Base-by-base conservation (phyloP, 1,140 invertebrate species). In the Drosophila sulfurigaster region DNA sequence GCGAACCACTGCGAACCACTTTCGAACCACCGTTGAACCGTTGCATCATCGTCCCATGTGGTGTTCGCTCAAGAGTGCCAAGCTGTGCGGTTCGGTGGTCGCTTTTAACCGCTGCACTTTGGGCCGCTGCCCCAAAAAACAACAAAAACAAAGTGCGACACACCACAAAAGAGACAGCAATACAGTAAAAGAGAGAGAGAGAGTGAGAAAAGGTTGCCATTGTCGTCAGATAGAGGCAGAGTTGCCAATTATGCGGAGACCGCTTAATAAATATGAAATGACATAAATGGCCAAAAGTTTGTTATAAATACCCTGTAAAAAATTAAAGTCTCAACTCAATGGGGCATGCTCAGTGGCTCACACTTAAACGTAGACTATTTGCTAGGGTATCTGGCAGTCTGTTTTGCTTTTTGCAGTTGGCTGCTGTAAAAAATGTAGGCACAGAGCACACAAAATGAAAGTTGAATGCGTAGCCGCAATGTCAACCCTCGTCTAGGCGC, bases 251-350 rank as follows among this genome's bases (percentile, higher is more conserved):
- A 87, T 87, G 83, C 83, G 77, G 68, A 74, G 77, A 78, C 69
- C 77, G 83, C 80, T 72, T 75, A 88, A 82, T 88, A 88, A 87
- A 87, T 87, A 88, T 78, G 76, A 88, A 88, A 88, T 79, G 83
- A 88, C 82, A 88, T 88, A 88, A 87, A 87, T 82, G 72, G 79
- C 79, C 82, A 59, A 69, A 52, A 68, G 35, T 63, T 70, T 56
- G 32, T 57, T 57, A 58, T 54, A 25, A 41, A 57, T 38, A 41
- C 52, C 62, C 51, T 45, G 16, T 15, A 51, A 5, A 25, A 25
- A 25, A 25, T 25, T 25, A 15, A 5, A 8, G 10, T 20, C 4
- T 6, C 52, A 35, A 30, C 20, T 5, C 41, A 25, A 45, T 2
- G 8, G 3, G 38, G 49, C n/a, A 10, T 41, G n/a, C 58, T 30